A percentile compares a stretch with the other conserved stretches of the same genome.
These are phyloP conservation scores for Lepidocyrtoides sp. DNA, from an alignment of 2,888 invertebrate species.

Conservation along the genomic window DNA sequence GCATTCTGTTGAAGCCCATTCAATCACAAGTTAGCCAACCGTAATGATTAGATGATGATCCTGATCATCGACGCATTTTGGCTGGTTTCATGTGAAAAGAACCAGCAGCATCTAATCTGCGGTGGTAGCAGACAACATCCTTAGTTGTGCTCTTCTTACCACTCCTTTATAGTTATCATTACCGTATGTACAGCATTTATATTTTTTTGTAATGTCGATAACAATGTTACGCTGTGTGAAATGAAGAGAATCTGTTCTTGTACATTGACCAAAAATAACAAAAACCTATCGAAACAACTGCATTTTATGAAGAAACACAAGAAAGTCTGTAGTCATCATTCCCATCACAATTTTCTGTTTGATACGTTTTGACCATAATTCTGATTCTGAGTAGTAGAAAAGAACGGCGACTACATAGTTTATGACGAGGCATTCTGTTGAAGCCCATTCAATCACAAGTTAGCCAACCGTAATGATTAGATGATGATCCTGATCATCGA, in stretches of 20 bases:
- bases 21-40: slow-evolving; percentile 73
- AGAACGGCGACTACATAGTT: not conserved
- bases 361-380: not conserved
- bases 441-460: slow-evolving; percentile 76
- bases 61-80: slow-evolving; percentile 60
- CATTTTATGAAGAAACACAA: not conserved
- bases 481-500: slow-evolving; percentile 73
- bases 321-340: not conserved
- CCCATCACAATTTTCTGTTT: not conserved
- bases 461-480: slow-evolving; percentile 75
- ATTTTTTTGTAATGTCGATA: not conserved
- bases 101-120: not conserved
- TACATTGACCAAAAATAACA: not conserved
- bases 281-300: too few species aligned
- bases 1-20: slow-evolving; percentile 74
- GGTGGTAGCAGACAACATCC: not conserved
- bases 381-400: too few species aligned
- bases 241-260: not conserved
- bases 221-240: not conserved
- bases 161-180: too few species aligned
- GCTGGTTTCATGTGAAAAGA: slow-evolving; percentile 12
- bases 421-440: slow-evolving; percentile 48
- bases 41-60: slow-evolving; percentile 76
- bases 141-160: not conserved
- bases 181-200: too few species aligned